These are phyloP conservation scores for Colossoma macropomum DNA, from an alignment of 2,113 vertebrate species.

Conservation along the genomic window DNA sequence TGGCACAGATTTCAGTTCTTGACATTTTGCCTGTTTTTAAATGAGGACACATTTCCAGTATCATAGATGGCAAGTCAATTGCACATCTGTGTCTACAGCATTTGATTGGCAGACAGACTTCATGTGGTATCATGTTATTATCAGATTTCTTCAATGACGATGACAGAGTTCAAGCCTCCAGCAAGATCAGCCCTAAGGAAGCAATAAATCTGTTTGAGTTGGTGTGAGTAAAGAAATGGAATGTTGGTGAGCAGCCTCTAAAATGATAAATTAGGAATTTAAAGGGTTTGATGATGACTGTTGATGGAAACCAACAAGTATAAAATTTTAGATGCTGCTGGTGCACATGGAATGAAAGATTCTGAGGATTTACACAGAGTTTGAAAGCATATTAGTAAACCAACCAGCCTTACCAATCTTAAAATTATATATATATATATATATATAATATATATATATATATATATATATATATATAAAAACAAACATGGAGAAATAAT, in stretches of 20 bases:
- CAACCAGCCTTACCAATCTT: constrained; percentile 49
- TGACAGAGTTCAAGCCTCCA: constrained; percentile 50
- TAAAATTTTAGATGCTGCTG: constrained; percentile 3
- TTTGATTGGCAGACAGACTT: constrained; percentile 57
- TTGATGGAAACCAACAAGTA: neutral
- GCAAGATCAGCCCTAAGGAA: constrained; percentile 53
- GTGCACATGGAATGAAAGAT: neutral
- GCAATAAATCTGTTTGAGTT: constrained; percentile 63
- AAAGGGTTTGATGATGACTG: constrained; percentile 24
- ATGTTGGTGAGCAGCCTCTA: constrained; percentile 58
- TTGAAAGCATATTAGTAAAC: constrained; percentile 76
- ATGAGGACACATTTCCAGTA: constrained; percentile 49
- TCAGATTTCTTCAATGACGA: constrained; percentile 37
- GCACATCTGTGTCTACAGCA: constrained; percentile 21
- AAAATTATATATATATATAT: constrained; percentile 44
- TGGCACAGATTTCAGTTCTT: neutral
- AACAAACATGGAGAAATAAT: constrained; percentile 76
- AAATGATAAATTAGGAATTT: constrained; percentile 52
- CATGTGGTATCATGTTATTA: constrained; percentile 62
- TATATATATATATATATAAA: constrained; percentile 37
- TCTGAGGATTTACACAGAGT: constrained; percentile 60
- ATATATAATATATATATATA: neutral
- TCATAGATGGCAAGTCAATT: constrained; percentile 23
- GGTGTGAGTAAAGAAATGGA: constrained; percentile 62
- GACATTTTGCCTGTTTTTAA: constrained; percentile 43